Conservation (phyloP, 1,140 invertebrate genomes). For the Lanistes nyassanus region DNA sequence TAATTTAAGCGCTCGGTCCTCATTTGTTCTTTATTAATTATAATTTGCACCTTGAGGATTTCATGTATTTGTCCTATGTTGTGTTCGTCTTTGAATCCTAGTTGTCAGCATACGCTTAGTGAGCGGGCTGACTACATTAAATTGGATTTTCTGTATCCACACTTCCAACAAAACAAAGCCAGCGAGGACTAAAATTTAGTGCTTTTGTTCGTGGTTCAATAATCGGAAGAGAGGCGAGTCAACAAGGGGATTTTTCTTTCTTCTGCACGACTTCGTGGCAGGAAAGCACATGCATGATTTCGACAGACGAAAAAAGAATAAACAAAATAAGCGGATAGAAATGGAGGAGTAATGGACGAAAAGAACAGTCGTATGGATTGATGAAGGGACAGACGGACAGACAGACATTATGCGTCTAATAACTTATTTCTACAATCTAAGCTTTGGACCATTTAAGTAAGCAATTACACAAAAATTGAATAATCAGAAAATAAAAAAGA, state of each 20-base stretch:
- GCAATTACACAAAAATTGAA: not conserved
- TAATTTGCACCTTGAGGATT: too few species aligned
- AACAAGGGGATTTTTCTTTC: slow-evolving; percentile 3
- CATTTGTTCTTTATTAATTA: too few species aligned
- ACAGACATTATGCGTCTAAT: too few species aligned
- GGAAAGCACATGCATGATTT: not conserved
- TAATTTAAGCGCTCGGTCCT: too few species aligned
- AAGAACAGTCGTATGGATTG: not conserved
- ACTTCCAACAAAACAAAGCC: too few species aligned
- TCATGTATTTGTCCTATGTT: too few species aligned
- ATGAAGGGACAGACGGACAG: not conserved
- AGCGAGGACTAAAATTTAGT: not conserved
- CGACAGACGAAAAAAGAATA: not conserved
- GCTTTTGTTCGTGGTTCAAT: not conserved
- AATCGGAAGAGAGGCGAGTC: not conserved
- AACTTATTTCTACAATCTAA: not conserved
- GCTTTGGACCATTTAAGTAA: not conserved
- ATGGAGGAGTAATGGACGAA: not conserved
- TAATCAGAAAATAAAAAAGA: not conserved
- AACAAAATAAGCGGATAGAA: slow-evolving; percentile 1
- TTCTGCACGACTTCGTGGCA: not conserved
- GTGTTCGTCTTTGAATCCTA: too few species aligned
- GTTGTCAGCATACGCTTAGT: too few species aligned
- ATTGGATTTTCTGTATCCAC: too few species aligned
- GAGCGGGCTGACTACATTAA: too few species aligned